Evolutionary conservation across 1,140 invertebrate genomes (phyloP).

Genomic region (Proctacanthus coquilletti): DNA sequence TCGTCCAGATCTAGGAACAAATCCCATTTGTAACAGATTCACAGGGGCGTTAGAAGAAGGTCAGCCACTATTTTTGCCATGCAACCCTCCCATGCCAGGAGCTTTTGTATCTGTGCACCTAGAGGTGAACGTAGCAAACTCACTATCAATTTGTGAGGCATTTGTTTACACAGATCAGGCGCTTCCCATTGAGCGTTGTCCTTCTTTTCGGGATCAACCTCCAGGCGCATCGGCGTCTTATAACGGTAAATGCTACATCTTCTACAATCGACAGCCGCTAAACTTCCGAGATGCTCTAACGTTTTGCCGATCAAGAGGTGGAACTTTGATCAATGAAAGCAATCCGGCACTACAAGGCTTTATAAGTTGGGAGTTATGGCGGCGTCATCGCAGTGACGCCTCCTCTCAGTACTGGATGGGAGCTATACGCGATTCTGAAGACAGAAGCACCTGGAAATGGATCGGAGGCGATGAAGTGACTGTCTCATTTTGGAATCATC

Average conservation of each 20-base stretch:
- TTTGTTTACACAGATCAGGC: constrained; percentile 94
- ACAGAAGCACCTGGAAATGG: constrained; percentile 80
- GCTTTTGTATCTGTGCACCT: constrained; percentile 87
- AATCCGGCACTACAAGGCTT: constrained; percentile 89
- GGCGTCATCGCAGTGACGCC: constrained; percentile 74
- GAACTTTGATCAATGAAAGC: constrained; percentile 79
- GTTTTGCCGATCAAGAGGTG: constrained; percentile 65
- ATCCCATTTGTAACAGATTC: constrained; percentile 85
- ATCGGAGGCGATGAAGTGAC: constrained; percentile 73
- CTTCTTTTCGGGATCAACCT: constrained; percentile 80
- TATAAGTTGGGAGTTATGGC: constrained; percentile 87
- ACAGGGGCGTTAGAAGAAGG: constrained; percentile 76
- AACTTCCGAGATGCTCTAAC: constrained; percentile 64
- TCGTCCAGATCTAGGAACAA: constrained; percentile 80
- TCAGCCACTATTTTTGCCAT: constrained; percentile 79
- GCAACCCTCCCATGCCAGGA: constrained; percentile 88
- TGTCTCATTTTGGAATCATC: constrained; percentile 84
- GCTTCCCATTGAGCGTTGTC: constrained; percentile 81
- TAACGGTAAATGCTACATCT: constrained; percentile 92
- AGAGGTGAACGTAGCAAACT: constrained; percentile 50
- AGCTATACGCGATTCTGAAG: constrained; percentile 62
- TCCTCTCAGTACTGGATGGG: constrained; percentile 93
- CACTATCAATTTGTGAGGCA: constrained; percentile 85
- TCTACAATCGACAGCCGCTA: constrained; percentile 76
- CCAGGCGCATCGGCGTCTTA: constrained; percentile 85